Evolutionary conservation across 2,888 invertebrate genomes (phyloP).

Genomic region (Hanleya hanleyi): DNA sequence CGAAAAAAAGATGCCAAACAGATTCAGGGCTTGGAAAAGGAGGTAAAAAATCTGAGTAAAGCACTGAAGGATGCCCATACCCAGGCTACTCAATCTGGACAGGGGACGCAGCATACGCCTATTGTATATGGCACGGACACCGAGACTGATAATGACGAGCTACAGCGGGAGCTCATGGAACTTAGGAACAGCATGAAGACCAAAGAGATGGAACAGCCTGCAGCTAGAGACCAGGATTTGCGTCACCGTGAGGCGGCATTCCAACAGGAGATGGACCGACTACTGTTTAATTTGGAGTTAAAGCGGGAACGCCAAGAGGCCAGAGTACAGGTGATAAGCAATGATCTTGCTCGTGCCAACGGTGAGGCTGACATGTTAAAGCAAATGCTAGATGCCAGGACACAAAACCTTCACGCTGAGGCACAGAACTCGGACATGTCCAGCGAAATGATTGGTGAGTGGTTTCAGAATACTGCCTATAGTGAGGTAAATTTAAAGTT

Average conservation of each 20-base stretch:
- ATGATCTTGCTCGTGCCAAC: slow-evolving; percentile 66
- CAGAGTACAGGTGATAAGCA: slow-evolving; percentile 59
- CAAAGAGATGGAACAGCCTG: slow-evolving; percentile 54
- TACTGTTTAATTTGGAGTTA: slow-evolving; percentile 53
- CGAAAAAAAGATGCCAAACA: slow-evolving; percentile 38
- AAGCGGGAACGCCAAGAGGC: slow-evolving; percentile 61
- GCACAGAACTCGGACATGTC: slow-evolving; percentile 53
- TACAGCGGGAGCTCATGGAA: slow-evolving; percentile 67
- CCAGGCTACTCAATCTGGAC: slow-evolving; percentile 43
- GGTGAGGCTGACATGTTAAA: slow-evolving; percentile 62
- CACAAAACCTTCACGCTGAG: slow-evolving; percentile 52
- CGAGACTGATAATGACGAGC: slow-evolving; percentile 64
- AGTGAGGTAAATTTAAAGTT: too few relatives aligned
- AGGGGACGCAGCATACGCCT: slow-evolving; percentile 36
- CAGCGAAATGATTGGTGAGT: slow-evolving; percentile 64
- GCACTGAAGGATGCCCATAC: slow-evolving; percentile 54
- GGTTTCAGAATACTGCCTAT: background rate
- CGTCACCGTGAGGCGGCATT: slow-evolving; percentile 54
- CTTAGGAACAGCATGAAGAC: slow-evolving; percentile 57
- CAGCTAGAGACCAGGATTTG: slow-evolving; percentile 52
- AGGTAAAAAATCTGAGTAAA: slow-evolving; percentile 53
- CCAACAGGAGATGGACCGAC: slow-evolving; percentile 51
- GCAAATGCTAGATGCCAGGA: slow-evolving; percentile 53
- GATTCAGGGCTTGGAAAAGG: slow-evolving; percentile 54
- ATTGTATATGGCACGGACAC: slow-evolving; percentile 54